Evolutionary conservation across 1,140 invertebrate species (phyloP).

Genomic region (Lasaia peninsularis): DNA sequence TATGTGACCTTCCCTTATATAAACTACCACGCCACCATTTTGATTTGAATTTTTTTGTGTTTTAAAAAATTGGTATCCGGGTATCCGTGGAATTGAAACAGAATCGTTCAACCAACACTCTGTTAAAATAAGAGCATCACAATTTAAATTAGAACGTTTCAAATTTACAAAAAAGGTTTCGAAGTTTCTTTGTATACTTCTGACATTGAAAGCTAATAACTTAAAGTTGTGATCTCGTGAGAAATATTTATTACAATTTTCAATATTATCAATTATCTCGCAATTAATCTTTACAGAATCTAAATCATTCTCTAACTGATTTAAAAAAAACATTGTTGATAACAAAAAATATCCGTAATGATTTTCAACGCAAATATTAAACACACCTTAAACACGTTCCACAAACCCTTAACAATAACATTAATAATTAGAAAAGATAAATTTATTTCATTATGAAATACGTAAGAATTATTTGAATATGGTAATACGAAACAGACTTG

Average conservation of each 20-base stretch:
- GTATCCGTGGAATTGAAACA: too few species aligned
- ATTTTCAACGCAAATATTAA: neutral
- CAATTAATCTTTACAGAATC: neutral
- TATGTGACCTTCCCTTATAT: too few species aligned
- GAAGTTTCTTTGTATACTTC: neutral
- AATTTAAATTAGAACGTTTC: neutral
- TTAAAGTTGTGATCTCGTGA: neutral
- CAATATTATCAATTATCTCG: neutral
- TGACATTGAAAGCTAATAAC: neutral
- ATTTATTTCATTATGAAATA: too few species aligned
- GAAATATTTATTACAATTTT: neutral
- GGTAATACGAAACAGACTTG: too few species aligned
- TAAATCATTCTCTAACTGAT: neutral
- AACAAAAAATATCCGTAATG: neutral
- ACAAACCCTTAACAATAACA: too few species aligned
- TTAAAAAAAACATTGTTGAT: neutral
- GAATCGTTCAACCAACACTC: too few species aligned
- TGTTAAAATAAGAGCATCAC: neutral
- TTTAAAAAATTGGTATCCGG: too few species aligned
- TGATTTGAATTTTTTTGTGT: too few species aligned
- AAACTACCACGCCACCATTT: too few species aligned
- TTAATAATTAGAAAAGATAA: too few species aligned
- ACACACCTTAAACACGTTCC: too few species aligned
- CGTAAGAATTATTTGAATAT: too few species aligned
- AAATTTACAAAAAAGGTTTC: neutral